Conservation (phyloP, 2,113 vertebrate species). For the Dermatemys mawii region DNA sequence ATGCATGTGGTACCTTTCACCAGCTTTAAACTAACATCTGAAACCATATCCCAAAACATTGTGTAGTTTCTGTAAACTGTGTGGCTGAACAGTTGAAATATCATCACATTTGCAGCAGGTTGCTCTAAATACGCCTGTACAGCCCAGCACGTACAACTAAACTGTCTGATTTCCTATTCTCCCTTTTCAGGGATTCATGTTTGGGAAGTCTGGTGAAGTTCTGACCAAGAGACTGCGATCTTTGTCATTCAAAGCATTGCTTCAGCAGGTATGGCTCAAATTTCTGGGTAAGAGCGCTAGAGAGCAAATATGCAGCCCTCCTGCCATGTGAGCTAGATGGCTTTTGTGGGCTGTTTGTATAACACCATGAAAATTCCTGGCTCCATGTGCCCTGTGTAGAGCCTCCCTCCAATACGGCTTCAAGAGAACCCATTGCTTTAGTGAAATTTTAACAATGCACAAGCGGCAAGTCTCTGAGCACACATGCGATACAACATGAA, state of each 20-base stretch:
- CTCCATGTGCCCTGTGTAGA: not conserved
- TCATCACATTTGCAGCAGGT: not conserved
- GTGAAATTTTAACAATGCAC: not conserved
- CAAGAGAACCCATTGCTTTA: not conserved
- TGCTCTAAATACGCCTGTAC: not conserved
- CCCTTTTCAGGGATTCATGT: slow-evolving; percentile 77
- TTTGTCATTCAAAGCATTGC: slow-evolving; percentile 75
- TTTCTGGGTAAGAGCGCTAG: not conserved
- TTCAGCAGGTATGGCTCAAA: slow-evolving; percentile 76
- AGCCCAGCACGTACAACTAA: not conserved
- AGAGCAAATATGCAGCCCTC: not conserved
- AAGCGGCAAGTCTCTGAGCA: not conserved
- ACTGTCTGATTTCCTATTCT: not conserved
- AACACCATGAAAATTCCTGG: not conserved
- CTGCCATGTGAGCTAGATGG: not conserved
- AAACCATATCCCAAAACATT: not conserved
- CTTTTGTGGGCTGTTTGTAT: not conserved
- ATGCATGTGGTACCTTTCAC: not conserved
- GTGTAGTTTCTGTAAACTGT: not conserved
- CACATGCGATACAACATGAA: not conserved
- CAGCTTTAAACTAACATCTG: not conserved
- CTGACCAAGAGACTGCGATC: slow-evolving; percentile 77
- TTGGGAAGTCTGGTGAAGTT: slow-evolving; percentile 80
- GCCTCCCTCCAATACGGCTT: not conserved
- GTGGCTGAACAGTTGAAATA: not conserved